phyloP scores from a whole-genome alignment of 2,797 vertebrate genomes.

The Sphenopsis melanotis region DNA sequence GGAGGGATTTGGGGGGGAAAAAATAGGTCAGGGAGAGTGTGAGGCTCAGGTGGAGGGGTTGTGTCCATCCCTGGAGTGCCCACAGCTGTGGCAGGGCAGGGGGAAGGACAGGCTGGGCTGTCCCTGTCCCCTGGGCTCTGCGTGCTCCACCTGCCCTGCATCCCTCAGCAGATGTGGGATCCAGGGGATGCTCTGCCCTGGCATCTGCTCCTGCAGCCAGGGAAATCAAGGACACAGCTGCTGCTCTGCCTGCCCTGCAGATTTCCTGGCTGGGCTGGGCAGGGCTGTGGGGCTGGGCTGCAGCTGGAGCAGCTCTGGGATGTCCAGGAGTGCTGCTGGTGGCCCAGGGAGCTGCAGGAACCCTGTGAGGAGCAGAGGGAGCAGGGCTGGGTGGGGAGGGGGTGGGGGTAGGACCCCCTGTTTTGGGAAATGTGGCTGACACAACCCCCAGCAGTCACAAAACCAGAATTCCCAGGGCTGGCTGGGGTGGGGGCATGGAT shows the following conservation, averaged over 20 bases:
- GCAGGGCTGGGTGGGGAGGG: neutral
- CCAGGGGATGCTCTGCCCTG: neutral
- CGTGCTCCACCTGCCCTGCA: neutral
- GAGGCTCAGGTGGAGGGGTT: neutral
- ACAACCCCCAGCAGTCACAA: neutral
- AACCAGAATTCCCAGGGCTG: rapidly evolving
- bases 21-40: rapidly evolving
- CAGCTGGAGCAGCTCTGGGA: neutral
- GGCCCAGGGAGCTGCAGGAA: neutral
- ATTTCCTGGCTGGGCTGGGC: neutral
- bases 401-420: neutral
- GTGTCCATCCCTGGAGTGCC: rapidly evolving
- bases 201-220: neutral
- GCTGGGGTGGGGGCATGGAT: neutral
- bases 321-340: rapidly evolving
- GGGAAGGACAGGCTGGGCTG: neutral
- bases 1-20: rapidly evolving
- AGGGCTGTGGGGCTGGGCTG: neutral
- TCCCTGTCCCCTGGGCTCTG: neutral
- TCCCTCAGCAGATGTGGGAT: neutral
- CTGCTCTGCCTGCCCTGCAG: neutral
- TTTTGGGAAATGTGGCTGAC: neutral
- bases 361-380: neutral
- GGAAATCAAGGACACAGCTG: neutral
- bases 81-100: rapidly evolving